These are phyloP conservation scores for Drosophila neoperkinsi DNA, from an alignment of 2,888 invertebrate genomes.

Conservation along the genomic window DNA sequence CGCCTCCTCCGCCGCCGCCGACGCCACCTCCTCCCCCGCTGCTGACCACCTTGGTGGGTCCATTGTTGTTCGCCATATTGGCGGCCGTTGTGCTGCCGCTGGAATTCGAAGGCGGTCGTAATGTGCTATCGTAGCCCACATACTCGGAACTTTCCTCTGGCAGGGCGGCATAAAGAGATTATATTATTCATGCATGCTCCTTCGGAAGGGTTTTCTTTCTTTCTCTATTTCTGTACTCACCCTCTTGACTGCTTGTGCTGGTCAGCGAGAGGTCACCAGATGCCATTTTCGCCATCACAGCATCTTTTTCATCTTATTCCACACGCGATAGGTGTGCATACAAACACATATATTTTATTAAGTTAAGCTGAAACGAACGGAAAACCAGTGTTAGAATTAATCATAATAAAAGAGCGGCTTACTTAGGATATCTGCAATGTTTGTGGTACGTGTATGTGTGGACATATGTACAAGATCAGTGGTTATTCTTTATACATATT, in stretches of 20 bases:
- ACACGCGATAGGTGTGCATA: constrained; percentile 26
- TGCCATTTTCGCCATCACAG: constrained; percentile 88
- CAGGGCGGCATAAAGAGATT: constrained; percentile 12
- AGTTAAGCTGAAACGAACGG: constrained; percentile 27
- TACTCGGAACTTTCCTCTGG: constrained; percentile 84
- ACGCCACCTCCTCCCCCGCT: constrained; percentile 66
- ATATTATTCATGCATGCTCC: not conserved
- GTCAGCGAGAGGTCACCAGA: constrained; percentile 92
- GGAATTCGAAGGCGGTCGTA: constrained; percentile 84
- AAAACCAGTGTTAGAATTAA: not conserved
- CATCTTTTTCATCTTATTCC: constrained; percentile 61
- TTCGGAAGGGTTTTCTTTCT: not conserved
- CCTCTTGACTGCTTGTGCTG: constrained; percentile 91
- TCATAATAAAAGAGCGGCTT: not conserved
- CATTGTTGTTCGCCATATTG: constrained; percentile 83
- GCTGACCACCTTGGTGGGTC: constrained; percentile 77
- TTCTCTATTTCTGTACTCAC: constrained; percentile 73
- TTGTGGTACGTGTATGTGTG: rapidly evolving
- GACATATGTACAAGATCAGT: not conserved
- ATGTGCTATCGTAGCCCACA: constrained; percentile 84
- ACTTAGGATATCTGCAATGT: not conserved
- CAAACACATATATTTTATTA: constrained; percentile 7
- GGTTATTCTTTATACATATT: not conserved
- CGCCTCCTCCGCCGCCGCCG: constrained; percentile 56
- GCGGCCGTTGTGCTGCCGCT: constrained; percentile 85